Percentiles rank a stretch among this genome's conserved stretches.
Conservation (phyloP, 2,113 vertebrate species). For the Megaceryle maxima region DNA sequence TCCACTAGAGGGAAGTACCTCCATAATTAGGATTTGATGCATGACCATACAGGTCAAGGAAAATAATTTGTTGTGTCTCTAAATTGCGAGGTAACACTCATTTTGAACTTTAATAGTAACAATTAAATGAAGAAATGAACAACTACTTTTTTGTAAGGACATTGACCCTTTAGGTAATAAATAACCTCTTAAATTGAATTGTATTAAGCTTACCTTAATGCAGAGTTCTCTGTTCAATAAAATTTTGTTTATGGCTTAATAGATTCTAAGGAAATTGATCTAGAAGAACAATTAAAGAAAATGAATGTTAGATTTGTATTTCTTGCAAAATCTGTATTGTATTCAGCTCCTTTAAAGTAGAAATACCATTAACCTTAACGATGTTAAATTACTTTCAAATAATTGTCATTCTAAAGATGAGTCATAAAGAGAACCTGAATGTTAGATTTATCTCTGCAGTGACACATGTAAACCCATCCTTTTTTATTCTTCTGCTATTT, state of each 20-base stretch:
- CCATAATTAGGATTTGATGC: background rate
- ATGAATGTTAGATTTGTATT: constrained; percentile 54
- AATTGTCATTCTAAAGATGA: constrained; percentile 53
- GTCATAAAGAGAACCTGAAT: constrained; percentile 12
- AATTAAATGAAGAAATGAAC: background rate
- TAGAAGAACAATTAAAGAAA: constrained; percentile 54
- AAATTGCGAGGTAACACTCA: accelerated
- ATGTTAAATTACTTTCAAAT: constrained; percentile 57
- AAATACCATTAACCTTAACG: constrained; percentile 58
- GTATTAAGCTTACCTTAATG: constrained; percentile 29
- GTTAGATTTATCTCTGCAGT: background rate
- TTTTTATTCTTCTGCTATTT: background rate
- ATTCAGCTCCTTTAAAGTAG: constrained; percentile 32
- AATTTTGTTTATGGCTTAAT: constrained; percentile 29
- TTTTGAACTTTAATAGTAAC: background rate
- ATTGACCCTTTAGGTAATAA: background rate
- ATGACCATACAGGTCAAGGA: accelerated
- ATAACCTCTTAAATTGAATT: constrained; percentile 47
- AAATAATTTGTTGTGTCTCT: background rate
- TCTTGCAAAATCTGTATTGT: constrained; percentile 28
- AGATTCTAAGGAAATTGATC: constrained; percentile 57
- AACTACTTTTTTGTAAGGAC: background rate
- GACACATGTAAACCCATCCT: background rate
- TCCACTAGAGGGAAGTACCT: constrained; percentile 53
- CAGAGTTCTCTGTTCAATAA: constrained; percentile 63